Evolutionary conservation across 1,140 invertebrate genomes (phyloP).

Genomic region (Ylistrum balloti): DNA sequence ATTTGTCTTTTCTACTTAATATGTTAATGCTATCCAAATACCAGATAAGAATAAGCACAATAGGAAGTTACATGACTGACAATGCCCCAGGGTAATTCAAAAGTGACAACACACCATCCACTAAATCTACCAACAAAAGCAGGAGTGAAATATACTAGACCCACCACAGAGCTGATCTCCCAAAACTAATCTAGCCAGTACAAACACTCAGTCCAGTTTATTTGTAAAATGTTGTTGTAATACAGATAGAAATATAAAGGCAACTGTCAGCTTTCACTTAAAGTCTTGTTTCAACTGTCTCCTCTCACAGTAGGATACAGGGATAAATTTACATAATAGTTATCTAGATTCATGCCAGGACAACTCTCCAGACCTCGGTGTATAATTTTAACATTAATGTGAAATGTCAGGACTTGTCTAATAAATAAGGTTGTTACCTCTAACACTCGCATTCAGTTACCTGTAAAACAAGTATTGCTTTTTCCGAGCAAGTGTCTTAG

Average conservation of each 20-base stretch:
- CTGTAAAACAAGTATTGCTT: neutral
- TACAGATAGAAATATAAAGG: neutral
- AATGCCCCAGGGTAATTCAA: neutral
- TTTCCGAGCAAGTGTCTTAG: neutral
- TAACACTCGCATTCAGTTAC: neutral
- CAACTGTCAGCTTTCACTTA: neutral
- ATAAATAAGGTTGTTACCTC: neutral
- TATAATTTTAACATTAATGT: neutral
- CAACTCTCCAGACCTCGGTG: neutral
- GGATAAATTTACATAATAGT: neutral
- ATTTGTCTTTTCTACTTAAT: neutral
- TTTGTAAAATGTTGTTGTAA: neutral
- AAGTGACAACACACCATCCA: neutral
- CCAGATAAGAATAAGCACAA: neutral
- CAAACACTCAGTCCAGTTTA: neutral
- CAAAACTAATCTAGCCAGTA: neutral
- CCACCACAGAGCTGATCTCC: neutral
- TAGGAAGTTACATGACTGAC: neutral
- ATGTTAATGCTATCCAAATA: neutral
- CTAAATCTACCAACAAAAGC: neutral
- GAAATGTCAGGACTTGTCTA: neutral
- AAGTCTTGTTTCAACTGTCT: conserved; percentile 16
- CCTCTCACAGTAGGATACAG: neutral
- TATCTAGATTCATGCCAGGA: neutral
- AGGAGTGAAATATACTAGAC: neutral